These are phyloP conservation scores for Psammodynastes pulverulentus DNA, from an alignment of 2,113 vertebrate species.

Conservation along the genomic window DNA sequence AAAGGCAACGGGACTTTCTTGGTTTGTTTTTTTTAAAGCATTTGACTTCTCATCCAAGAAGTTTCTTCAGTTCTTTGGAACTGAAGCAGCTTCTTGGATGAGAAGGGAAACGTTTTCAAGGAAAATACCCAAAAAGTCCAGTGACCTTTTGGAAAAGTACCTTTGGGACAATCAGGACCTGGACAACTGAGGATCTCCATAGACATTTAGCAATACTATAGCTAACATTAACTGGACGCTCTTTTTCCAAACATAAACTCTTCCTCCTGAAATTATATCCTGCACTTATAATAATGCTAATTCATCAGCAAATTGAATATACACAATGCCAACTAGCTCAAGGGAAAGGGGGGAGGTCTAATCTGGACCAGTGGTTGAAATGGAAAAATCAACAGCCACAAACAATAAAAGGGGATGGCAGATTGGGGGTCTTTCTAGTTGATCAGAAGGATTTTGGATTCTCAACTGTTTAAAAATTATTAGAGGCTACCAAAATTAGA, in stretches of 20 bases:
- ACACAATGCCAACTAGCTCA: background rate
- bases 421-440: background rate
- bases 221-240: background rate
- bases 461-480: background rate
- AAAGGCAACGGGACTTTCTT: too few relatives aligned
- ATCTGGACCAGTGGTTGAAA: background rate
- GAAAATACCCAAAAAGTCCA: too few relatives aligned
- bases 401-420: background rate
- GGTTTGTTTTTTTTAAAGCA: too few relatives aligned
- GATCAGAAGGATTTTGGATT: background rate
- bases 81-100: too few relatives aligned
- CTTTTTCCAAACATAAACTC: background rate
- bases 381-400: background rate
- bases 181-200: too few relatives aligned
- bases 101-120: too few relatives aligned
- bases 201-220: background rate
- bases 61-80: too few relatives aligned
- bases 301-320: background rate
- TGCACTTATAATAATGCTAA: background rate
- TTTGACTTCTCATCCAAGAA: too few relatives aligned
- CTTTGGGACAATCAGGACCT: too few relatives aligned
- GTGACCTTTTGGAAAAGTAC: too few relatives aligned
- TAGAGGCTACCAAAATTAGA: background rate
- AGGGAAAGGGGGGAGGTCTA: background rate
- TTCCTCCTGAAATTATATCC: background rate